Evolutionary conservation across 2,797 vertebrate genomes (phyloP), one percentile per base, ranked within the genome.

Genomic region (Alauda arvensis): DNA sequence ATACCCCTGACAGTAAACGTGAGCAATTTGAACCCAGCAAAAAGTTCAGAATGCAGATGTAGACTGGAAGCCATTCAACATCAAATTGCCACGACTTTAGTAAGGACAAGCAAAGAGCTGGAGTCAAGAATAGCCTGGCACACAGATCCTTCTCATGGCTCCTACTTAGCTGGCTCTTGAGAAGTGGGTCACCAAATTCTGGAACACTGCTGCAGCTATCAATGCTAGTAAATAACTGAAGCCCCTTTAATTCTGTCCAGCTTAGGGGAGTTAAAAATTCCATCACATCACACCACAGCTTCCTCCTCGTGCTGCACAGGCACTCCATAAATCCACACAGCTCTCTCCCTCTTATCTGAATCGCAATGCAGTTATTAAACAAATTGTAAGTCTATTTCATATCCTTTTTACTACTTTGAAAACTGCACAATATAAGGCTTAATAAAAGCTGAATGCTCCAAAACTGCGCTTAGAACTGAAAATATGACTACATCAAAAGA

Each of bases 401-500:
- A 93, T 95, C 91, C 93, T 89, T 93, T 96, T 84, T 91, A 93
- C 92, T 94, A 94, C 94, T 96, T 94, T 76, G 93, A 96, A 94
- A 96, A 96, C 69, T 84, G 72, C 72, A 93, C 95, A 95, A 77
- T 95, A 95, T 94, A 87, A 96, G 89, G 89, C 93, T 94, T 95
- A 96, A 96, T 95, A 95, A 96, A 96, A 96, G 93, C 85, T 83
- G 91, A 95, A 93, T 90, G 83, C 91, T 93, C 92, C 91, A 85
- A 92, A 94, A 94, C 95, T 95, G 88, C 95, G 96, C 91, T 95
- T 94, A 89, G 94, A 96, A 95, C 90, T 95, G 95, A 95, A 97
- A 96, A 97, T 96, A 96, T 96, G 94, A 96, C 93, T 96, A 90
- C 94, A 96, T 97, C 96, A 96, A 94, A 97, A 96, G 95, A 96